Percentiles rank a stretch among this genome's conserved stretches.
Evolutionary conservation across 2,888 invertebrate species (phyloP).

Genomic region (Mamestra brassicae): DNA sequence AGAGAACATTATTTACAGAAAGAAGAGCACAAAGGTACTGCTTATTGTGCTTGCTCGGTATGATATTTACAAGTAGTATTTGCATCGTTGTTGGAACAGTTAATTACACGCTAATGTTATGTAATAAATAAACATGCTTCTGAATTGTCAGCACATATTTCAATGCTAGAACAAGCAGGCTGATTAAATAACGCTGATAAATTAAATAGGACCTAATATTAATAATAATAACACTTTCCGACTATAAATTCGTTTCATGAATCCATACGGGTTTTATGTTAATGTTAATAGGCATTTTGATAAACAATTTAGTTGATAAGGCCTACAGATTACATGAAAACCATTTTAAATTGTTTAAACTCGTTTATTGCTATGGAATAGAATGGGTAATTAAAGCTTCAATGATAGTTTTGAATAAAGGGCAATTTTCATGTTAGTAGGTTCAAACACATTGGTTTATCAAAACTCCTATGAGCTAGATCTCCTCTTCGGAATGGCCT

Average conservation of each 20-base stretch:
- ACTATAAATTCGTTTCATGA: background rate
- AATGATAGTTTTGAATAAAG: background rate
- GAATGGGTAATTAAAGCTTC: background rate
- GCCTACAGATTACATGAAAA: background rate
- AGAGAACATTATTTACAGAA: too few relatives aligned
- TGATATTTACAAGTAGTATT: too few relatives aligned
- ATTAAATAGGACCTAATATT: background rate
- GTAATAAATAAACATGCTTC: conserved; percentile 7
- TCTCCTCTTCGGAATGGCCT: background rate
- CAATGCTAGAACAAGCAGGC: background rate
- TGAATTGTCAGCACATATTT: conserved; percentile 6
- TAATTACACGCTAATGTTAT: background rate
- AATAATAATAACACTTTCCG: conserved; percentile 10
- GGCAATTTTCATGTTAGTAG: background rate
- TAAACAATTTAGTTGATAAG: conserved; percentile 43
- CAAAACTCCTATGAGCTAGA: conserved; percentile 5
- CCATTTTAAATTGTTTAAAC: conserved; percentile 2
- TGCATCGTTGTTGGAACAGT: background rate
- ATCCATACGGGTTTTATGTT: background rate
- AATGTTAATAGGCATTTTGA: conserved; percentile 38
- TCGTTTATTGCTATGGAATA: background rate
- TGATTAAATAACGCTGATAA: background rate
- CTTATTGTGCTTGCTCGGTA: too few relatives aligned
- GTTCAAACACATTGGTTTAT: background rate
- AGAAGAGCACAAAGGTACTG: too few relatives aligned